Evolutionary conservation across 2,797 vertebrate species (phyloP).

Genomic region (Fundulus diaphanus): DNA sequence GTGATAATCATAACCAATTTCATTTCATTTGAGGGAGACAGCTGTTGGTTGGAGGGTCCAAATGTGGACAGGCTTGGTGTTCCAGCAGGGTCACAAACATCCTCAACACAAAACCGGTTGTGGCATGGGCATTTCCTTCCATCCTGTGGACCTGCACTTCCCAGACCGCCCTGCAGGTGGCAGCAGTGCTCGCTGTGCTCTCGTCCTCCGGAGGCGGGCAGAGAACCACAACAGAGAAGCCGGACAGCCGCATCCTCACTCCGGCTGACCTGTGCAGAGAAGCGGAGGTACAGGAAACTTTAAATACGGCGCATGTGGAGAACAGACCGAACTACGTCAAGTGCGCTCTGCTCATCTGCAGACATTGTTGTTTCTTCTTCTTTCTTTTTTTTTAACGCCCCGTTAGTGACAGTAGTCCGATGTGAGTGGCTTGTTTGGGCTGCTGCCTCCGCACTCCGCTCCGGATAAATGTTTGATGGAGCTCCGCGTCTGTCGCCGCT

Average conservation of each 20-base stretch:
- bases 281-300: constrained; percentile 47
- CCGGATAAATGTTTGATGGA: constrained; percentile 42
- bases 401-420: background rate
- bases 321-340: constrained; percentile 5
- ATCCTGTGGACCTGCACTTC: constrained; percentile 24
- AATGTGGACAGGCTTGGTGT: background rate
- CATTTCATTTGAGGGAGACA: no score
- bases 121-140: background rate
- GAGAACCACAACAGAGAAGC: background rate
- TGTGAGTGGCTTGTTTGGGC: background rate
- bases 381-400: accelerated
- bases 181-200: constrained; percentile 17
- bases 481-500: constrained; percentile 17
- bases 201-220: constrained; percentile 18
- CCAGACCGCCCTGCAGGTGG: constrained; percentile 55
- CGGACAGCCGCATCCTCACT: constrained; percentile 38
- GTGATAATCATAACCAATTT: no score
- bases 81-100: background rate
- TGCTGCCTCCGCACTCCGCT: background rate
- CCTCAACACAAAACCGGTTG: background rate
- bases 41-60: no score
- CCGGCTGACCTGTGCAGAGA: constrained; percentile 23
- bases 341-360: background rate
- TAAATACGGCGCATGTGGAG: background rate
- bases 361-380: accelerated